Evolutionary conservation across 2,797 vertebrate genomes (phyloP).

Genomic region (Telmatherina bonti): DNA sequence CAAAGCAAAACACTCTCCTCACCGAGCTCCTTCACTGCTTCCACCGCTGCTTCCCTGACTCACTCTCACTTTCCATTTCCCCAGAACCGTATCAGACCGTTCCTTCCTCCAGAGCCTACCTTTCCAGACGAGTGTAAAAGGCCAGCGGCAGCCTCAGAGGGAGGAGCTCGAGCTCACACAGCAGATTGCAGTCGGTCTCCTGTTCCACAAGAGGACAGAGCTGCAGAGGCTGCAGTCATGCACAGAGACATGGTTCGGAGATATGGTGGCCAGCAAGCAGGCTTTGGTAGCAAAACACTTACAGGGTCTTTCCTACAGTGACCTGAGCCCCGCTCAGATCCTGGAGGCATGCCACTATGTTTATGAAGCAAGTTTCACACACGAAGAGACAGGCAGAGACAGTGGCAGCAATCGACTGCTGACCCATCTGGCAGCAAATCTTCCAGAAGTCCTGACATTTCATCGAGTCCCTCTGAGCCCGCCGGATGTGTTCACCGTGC

Average conservation of each 20-base stretch:
- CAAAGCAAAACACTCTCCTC: conserved; percentile 22
- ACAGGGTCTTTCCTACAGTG: conserved; percentile 72
- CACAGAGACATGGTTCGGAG: conserved; percentile 32
- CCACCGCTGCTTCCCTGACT: not conserved
- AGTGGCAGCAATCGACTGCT: conserved; percentile 26
- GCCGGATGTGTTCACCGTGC: conserved; percentile 83
- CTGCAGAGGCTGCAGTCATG: conserved; percentile 57
- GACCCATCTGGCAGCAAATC: conserved; percentile 75
- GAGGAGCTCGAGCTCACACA: conserved; percentile 87
- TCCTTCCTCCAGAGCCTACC: conserved; percentile 79
- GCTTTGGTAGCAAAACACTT: conserved; percentile 80
- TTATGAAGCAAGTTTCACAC: conserved; percentile 76
- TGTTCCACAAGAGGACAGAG: conserved; percentile 78
- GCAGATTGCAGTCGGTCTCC: conserved; percentile 84
- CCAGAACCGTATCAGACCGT: conserved; percentile 61
- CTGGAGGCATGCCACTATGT: conserved; percentile 88
- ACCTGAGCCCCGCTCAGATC: conserved; percentile 80
- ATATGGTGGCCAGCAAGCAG: conserved; percentile 70
- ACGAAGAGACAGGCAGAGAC: conserved; percentile 54
- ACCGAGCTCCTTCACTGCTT: not conserved
- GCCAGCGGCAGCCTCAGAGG: conserved; percentile 84
- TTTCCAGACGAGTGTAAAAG: conserved; percentile 72
- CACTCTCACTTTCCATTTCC: conserved; percentile 14
- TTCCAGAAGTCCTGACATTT: conserved; percentile 85
- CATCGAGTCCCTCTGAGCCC: conserved; percentile 82